These are phyloP conservation scores for Ctenicera cuprea DNA, from an alignment of 2,888 invertebrate genomes.

Conservation along the genomic window DNA sequence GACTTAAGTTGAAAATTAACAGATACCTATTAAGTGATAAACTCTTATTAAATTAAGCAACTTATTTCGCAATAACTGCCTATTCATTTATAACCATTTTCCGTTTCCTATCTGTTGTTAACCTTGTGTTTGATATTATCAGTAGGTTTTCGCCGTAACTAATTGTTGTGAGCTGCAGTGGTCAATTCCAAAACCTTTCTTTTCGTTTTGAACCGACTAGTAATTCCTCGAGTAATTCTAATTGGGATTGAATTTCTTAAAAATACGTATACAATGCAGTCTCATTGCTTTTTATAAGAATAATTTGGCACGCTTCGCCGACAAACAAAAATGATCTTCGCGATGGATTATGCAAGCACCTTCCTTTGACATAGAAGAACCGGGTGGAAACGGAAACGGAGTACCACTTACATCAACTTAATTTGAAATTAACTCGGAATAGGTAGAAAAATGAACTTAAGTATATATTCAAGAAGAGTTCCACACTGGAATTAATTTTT, in stretches of 20 bases:
- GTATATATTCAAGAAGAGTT: too few relatives aligned
- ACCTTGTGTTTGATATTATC: slow-evolving; percentile 23
- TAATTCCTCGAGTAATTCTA: too few relatives aligned
- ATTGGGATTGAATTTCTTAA: too few relatives aligned
- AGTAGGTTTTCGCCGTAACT: background rate
- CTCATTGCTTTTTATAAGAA: too few relatives aligned
- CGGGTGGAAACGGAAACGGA: background rate
- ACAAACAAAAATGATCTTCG: background rate
- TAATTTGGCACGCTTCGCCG: background rate
- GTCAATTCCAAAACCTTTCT: too few relatives aligned
- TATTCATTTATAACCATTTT: slow-evolving; percentile 18
- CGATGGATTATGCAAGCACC: background rate
- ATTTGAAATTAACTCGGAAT: too few relatives aligned
- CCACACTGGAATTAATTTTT: too few relatives aligned
- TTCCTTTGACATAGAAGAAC: slow-evolving; percentile 7
- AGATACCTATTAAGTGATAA: background rate
- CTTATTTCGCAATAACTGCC: slow-evolving; percentile 20
- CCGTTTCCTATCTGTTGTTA: slow-evolving; percentile 31
- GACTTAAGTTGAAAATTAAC: background rate
- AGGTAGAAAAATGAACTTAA: too few relatives aligned
- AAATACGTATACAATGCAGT: background rate
- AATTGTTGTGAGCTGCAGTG: too few relatives aligned
- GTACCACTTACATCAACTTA: too few relatives aligned
- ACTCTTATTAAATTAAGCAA: slow-evolving; percentile 10
- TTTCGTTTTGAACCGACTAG: too few relatives aligned